Evolutionary conservation across 2,113 vertebrate genomes (phyloP).

Genomic region (Mugil cephalus): DNA sequence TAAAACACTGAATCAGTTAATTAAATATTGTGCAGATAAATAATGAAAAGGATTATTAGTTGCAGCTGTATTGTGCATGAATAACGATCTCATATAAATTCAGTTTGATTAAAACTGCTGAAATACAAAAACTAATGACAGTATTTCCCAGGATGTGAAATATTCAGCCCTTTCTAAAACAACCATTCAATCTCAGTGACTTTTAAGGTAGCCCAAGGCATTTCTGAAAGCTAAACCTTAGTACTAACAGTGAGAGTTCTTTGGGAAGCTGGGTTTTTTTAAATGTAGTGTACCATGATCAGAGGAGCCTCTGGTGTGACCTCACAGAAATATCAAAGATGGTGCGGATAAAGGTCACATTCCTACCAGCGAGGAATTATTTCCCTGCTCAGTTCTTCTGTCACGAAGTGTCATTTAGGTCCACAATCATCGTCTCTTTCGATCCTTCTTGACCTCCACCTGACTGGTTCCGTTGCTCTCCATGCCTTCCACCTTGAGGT

Average conservation of each 20-base stretch:
- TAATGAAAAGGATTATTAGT: neutral
- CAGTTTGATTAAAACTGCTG: neutral
- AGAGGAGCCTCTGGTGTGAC: slow-evolving; percentile 21
- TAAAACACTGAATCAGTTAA: neutral
- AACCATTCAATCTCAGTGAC: neutral
- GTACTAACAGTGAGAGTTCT: neutral
- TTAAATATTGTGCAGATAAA: neutral
- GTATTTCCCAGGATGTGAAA: neutral
- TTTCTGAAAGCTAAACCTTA: slow-evolving; percentile 1
- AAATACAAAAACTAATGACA: neutral
- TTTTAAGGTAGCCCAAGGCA: neutral
- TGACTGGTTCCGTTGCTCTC: slow-evolving; percentile 61
- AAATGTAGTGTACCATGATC: slow-evolving; percentile 27
- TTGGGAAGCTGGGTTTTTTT: neutral
- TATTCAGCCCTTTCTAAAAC: neutral
- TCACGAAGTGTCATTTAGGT: neutral
- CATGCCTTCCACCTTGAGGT: slow-evolving; percentile 83
- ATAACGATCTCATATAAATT: neutral
- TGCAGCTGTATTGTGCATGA: neutral
- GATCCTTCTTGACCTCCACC: slow-evolving; percentile 70
- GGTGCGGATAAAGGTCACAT: slow-evolving; percentile 24
- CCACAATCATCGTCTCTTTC: slow-evolving; percentile 78
- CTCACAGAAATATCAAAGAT: slow-evolving; percentile 28
- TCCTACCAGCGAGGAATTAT: neutral
- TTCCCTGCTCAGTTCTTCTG: neutral